Evolutionary conservation across 2,888 invertebrate species (phyloP).

Genomic region (Marasmarcha lunaedactyla): DNA sequence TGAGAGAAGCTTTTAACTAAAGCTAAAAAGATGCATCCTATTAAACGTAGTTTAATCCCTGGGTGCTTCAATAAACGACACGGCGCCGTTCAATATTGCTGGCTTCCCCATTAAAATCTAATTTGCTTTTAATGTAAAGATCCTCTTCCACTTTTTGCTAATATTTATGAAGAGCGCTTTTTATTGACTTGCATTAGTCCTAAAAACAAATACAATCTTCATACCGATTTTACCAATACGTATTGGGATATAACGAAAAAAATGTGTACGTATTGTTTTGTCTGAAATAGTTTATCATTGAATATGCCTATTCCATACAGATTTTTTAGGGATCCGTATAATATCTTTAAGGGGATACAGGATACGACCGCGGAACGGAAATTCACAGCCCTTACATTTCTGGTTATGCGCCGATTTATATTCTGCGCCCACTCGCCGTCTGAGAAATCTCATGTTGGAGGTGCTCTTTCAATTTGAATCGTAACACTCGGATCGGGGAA

Average conservation of each 20-base stretch:
- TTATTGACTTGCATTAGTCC: too few relatives aligned
- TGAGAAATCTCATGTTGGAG: constrained; percentile 70
- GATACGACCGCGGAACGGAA: constrained; percentile 25
- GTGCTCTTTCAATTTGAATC: constrained; percentile 72
- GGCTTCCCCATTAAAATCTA: constrained; percentile 35
- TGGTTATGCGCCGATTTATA: constrained; percentile 70
- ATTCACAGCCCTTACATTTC: constrained; percentile 64
- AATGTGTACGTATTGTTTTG: too few relatives aligned
- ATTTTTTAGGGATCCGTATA: constrained; percentile 20
- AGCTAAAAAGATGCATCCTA: constrained; percentile 14
- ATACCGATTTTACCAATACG: too few relatives aligned
- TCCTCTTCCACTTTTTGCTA: constrained; percentile 24
- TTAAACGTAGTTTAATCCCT: constrained; percentile 22
- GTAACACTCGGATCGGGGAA: constrained; percentile 69
- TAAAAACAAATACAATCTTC: too few relatives aligned
- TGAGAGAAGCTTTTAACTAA: too few relatives aligned
- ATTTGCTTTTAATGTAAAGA: constrained; percentile 35
- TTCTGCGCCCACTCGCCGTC: constrained; percentile 68
- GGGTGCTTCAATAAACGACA: constrained; percentile 19
- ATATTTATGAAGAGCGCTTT: too few relatives aligned
- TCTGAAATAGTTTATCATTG: neutral
- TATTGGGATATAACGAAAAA: constrained; percentile 10
- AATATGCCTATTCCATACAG: neutral
- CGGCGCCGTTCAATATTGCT: constrained; percentile 28
- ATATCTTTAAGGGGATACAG: constrained; percentile 17